These are phyloP conservation scores for Horisme vitalbata DNA, from an alignment of 2,888 invertebrate genomes.

Conservation along the genomic window DNA sequence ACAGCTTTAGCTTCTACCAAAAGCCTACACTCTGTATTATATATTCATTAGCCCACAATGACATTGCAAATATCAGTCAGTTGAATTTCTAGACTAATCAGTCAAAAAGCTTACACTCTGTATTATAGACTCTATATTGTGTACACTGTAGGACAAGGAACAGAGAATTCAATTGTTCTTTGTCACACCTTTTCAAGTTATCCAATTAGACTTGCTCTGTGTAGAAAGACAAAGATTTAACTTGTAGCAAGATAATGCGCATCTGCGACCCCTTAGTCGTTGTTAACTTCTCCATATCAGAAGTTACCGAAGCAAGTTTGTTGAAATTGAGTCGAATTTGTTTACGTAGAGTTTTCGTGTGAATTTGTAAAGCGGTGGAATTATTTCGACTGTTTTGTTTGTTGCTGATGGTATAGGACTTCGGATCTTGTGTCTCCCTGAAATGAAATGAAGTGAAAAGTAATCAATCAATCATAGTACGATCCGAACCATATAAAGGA, in stretches of 20 bases:
- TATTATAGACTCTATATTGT: neutral
- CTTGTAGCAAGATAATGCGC: constrained; percentile 58
- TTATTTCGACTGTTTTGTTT: neutral
- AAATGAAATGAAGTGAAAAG: no score
- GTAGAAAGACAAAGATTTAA: constrained; percentile 56
- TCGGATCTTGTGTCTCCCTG: no score
- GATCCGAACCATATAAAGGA: no score
- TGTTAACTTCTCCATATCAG: constrained; percentile 42
- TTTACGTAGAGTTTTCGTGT: constrained; percentile 22
- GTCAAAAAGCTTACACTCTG: neutral
- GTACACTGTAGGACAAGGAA: neutral
- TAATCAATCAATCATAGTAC: no score
- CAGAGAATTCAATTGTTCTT: constrained; percentile 57
- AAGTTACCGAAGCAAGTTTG: constrained; percentile 32
- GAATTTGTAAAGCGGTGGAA: neutral
- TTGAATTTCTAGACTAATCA: neutral
- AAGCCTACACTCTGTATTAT: no score
- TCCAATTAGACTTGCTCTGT: constrained; percentile 64
- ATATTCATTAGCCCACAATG: no score
- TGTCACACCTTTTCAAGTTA: constrained; percentile 68
- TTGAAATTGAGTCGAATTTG: constrained; percentile 28
- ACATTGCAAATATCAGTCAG: no score
- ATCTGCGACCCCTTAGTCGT: constrained; percentile 52
- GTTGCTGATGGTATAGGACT: no score
- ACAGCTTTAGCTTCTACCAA: no score